Percentiles rank a stretch among this genome's conserved stretches.
These are phyloP conservation scores for Eurystomus glaucurus DNA, from an alignment of 2,797 vertebrate species.

Conservation along the genomic window DNA sequence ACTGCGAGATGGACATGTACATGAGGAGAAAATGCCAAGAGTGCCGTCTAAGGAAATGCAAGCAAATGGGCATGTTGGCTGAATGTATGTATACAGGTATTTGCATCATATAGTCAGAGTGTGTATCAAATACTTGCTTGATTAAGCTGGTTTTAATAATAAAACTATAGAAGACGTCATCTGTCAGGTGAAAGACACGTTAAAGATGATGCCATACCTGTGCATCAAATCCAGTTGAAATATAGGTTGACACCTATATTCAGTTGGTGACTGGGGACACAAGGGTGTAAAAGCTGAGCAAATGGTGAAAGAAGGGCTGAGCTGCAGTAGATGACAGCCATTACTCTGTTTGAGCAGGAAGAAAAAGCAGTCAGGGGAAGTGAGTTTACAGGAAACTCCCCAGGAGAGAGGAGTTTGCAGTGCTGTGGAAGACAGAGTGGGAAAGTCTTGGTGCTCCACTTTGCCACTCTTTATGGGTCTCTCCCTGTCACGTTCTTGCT, in stretches of 20 bases:
- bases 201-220: not conserved
- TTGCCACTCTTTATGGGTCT: not conserved
- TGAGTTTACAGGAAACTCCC: not conserved
- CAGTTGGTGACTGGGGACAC: not conserved
- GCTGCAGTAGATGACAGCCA: not conserved
- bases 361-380: not conserved
- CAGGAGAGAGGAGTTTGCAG: not conserved
- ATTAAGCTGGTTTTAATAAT: not conserved
- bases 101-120: constrained; percentile 40
- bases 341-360: not conserved
- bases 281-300: not conserved
- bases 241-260: not conserved
- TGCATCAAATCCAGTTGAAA: not conserved
- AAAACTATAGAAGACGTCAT: not conserved
- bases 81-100: constrained; percentile 94
- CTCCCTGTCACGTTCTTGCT: not conserved
- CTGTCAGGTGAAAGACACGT: not conserved
- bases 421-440: not conserved
- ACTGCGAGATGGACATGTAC: constrained; percentile 99
- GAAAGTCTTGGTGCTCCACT: not conserved
- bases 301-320: not conserved
- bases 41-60: constrained; percentile 96
- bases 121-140: not conserved
- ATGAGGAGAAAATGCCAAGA: constrained; percentile 99
- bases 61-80: constrained; percentile 98